Evolutionary conservation across 1,140 invertebrate species (phyloP), one percentile per base, ranked within the genome.

Genomic region (Trigoniulus corallinus): DNA sequence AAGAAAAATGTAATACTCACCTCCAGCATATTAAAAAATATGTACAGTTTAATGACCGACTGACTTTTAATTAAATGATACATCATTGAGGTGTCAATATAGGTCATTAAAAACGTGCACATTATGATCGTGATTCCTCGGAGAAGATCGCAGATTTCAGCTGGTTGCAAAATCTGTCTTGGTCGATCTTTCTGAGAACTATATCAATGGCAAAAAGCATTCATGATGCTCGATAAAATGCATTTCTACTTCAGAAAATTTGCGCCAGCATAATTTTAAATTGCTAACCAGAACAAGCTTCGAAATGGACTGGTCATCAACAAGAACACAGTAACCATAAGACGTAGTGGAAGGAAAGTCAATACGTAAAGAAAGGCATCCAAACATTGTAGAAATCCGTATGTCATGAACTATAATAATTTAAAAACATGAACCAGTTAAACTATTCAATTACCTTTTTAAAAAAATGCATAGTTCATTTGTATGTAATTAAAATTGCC

Each of bases 21-120:
- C 74, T 99, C 96, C 46, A 99, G 70, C 91, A 99, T 98, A 70
- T 98, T 99, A 66, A 93, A 99, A 70, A 98, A 96, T 64, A 99
- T 94, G 65, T 99, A 99, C 44, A 99, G 70, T 65, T 99, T 99
- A 63, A 99, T 97, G 45, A 97, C 88, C 48, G 92, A 94, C 64
- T 99, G 96, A 61, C 88, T 94, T 66, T 98, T 92, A 24, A 99
- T 94, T 55, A 97, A 73, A 70, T 99, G 96, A 69, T 99, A 99
- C 72, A 98, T 82, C 74, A 98, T 88, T 54, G 94, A 96, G 12
- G 92, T 96, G 65, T 99, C 95, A 49, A 98, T 79, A 59, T 87
- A 84, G 54, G 81, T 82, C 69, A 94, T 84, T 27, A 91, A 69
- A 49, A 83, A 72, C 63, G 82, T 85, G 59, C 87, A 88, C 24